Base-by-base conservation (phyloP, 2,888 invertebrate genomes). In the Cataglyphis rosenhaueri region DNA sequence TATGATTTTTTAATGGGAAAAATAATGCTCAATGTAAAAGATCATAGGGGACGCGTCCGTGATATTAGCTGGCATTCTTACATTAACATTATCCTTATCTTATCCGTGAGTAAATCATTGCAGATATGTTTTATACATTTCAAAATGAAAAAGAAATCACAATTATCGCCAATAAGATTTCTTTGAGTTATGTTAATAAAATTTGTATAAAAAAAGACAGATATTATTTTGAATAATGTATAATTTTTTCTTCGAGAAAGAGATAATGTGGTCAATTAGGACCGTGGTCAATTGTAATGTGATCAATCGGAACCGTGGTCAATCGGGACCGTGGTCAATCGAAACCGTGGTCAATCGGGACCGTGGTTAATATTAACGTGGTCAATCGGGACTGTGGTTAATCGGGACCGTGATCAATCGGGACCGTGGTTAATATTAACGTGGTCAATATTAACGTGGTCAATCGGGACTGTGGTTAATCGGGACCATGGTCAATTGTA, bases 11-110 rank as follows among this genome's bases (percentile, higher is more conserved):
- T 98, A 78, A 97, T 97, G 81, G 98, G 98, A 5, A 95, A 96
- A 91, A 96, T 97, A 74, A 96, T 96, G 64, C 95, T 96, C 87
- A 95, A 95, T 84, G 94, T 97, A 82, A 95, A 95, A 87, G 97
- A 96, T 6, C 98, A 98, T 93, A 95, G 95, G 52, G 96, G 96
- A 48, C 97, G 97, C 92, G 97, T 98, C 1, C 95, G 98, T 74
- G 98, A 98, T 93, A 97, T 97, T 21, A 96, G 97, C 41, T 98
- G 98, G 98, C 98, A 98, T 95, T 98, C 98, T 0, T 96, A 96
- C 86, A 95, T 97, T 82, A 96, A 97, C 86, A 97, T 97, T 94
- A 96, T 98, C 62, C 95, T 97, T 59, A 97, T 97, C 78, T 96
- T 97, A 81, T 97, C 97, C 86, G 98, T 98, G 95, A 96, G 96